These are phyloP conservation scores for Cheilosia scutellata DNA, from an alignment of 2,888 invertebrate genomes.

Conservation along the genomic window DNA sequence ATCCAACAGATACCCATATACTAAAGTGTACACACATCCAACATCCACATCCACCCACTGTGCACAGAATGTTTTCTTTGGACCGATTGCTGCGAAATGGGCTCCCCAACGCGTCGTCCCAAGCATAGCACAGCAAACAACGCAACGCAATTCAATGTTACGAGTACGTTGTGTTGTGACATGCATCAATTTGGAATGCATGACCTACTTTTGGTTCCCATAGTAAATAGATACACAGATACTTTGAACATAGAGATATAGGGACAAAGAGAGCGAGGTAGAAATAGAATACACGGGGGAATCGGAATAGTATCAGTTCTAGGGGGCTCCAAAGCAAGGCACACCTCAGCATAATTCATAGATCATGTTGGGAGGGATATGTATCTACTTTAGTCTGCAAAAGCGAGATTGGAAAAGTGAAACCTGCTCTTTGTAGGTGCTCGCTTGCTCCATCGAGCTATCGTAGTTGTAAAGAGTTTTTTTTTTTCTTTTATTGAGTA, in stretches of 20 bases:
- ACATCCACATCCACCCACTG: constrained; percentile 17
- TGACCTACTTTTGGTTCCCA: constrained; percentile 68
- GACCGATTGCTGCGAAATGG: neutral
- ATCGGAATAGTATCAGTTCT: constrained; percentile 1
- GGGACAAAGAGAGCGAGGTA: constrained; percentile 4
- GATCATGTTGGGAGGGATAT: constrained; percentile 9
- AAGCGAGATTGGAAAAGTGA: constrained; percentile 12
- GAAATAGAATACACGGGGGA: constrained; percentile 9
- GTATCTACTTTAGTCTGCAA: neutral
- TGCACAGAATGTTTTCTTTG: constrained; percentile 3
- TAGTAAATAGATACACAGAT: constrained; percentile 42
- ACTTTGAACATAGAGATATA: constrained; percentile 9
- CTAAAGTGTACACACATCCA: constrained; percentile 11
- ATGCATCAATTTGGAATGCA: constrained; percentile 65
- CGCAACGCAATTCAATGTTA: constrained; percentile 63
- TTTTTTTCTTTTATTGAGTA: neutral
- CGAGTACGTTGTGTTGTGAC: constrained; percentile 42
- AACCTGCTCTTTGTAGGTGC: constrained; percentile 5
- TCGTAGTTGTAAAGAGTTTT: neutral
- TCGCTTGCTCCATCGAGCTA: neutral
- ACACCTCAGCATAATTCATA: constrained; percentile 42
- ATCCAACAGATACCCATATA: constrained; percentile 20
- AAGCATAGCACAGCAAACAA: neutral
- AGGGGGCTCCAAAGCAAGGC: constrained; percentile 11
- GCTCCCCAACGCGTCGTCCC: constrained; percentile 18